These are phyloP conservation scores for Taxidea taxus DNA, from an alignment of 2,113 vertebrate species.

Conservation along the genomic window DNA sequence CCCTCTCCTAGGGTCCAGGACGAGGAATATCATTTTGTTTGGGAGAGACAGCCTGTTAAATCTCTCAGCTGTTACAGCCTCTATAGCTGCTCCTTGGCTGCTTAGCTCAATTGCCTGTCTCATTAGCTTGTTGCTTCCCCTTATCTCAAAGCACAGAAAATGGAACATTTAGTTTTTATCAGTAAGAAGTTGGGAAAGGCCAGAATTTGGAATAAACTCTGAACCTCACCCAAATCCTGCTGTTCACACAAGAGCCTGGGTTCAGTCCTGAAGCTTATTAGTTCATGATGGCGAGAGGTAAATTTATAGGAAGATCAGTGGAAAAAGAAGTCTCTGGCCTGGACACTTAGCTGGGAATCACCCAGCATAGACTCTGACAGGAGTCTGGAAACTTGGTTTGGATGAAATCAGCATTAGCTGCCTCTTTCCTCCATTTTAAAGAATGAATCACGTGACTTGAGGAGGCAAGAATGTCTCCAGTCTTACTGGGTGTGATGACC, in stretches of 20 bases:
- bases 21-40: neutral
- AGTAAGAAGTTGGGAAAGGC: neutral
- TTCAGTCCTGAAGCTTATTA: neutral
- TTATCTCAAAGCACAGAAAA: neutral
- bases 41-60: neutral
- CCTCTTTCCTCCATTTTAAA: slow-evolving; percentile 64
- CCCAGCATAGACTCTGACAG: neutral
- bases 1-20: no score
- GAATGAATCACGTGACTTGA: slow-evolving; percentile 51
- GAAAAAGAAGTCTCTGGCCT: neutral
- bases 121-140: neutral
- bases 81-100: neutral
- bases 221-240: neutral
- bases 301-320: neutral
- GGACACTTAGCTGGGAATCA: neutral
- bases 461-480: slow-evolving; percentile 44
- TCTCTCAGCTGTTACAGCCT: neutral
- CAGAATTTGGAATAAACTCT: neutral
- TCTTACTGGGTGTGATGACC: slow-evolving; percentile 41
- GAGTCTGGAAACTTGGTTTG: neutral
- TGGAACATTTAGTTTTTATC: neutral
- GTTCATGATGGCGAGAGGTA: neutral
- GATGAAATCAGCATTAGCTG: neutral
- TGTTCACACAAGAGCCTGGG: neutral
- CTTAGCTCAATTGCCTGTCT: neutral